Percentiles rank a stretch among this genome's conserved stretches.
Conservation (phyloP, 2,888 invertebrate species). For the Lepidonotus clava region DNA sequence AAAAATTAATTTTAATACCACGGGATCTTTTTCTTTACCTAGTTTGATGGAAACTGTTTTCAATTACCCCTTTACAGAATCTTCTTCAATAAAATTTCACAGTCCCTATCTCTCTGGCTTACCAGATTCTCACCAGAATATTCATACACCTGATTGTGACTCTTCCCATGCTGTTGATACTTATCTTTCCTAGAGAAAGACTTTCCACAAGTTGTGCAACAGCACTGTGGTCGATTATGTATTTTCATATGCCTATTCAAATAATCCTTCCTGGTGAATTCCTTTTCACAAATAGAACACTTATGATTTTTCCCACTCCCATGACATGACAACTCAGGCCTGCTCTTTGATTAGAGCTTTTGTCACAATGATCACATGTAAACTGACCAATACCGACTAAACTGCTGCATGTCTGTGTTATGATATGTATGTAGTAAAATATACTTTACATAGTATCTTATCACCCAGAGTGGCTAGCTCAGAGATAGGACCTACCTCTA, state of each 20-base stretch:
- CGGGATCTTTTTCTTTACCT: conserved; percentile 15
- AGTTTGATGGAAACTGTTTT: neutral
- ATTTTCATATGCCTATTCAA: conserved; percentile 3
- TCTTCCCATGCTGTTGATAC: no score
- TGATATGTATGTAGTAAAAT: no score
- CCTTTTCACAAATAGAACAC: conserved; percentile 32
- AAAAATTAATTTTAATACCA: no score
- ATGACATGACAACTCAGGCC: conserved; percentile 8
- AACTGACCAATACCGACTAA: neutral
- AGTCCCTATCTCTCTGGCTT: neutral
- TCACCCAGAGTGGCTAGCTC: no score
- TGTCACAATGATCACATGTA: neutral
- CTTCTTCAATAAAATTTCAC: conserved; percentile 1
- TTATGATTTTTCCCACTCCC: neutral
- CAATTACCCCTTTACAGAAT: neutral
- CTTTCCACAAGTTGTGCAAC: no score
- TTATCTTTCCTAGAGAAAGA: no score
- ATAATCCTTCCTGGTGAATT: conserved; percentile 19
- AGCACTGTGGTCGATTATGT: no score
- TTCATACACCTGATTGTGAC: neutral
- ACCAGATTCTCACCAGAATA: neutral
- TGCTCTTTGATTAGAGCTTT: neutral
- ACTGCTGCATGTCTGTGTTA: no score
- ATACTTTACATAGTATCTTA: no score
- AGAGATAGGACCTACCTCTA: no score